Conservation (phyloP, 2,888 invertebrate species). For the Andrena camellia region DNA sequence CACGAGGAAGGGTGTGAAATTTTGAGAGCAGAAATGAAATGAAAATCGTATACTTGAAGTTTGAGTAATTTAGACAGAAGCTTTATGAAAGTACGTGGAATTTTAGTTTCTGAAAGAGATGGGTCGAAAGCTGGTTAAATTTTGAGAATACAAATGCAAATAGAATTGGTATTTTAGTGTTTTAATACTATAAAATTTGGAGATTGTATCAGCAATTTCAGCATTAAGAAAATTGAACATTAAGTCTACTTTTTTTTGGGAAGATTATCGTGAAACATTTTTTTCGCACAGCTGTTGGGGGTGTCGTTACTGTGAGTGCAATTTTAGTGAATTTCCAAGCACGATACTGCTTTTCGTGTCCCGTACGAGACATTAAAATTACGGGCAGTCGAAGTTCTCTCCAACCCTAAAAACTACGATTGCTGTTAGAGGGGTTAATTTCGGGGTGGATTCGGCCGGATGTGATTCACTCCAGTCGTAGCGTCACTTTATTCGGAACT, state of each 20-base stretch:
- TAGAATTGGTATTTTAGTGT: background rate
- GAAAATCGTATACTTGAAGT: background rate
- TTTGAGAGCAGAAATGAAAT: background rate
- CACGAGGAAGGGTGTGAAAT: background rate
- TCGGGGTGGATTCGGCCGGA: constrained; percentile 59
- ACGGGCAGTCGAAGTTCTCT: background rate
- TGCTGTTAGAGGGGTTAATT: constrained; percentile 15
- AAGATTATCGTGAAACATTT: background rate
- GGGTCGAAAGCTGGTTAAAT: no score
- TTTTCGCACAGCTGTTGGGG: background rate
- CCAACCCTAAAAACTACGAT: constrained; percentile 7
- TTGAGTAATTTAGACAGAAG: background rate
- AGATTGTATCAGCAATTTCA: no score
- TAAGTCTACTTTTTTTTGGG: background rate
- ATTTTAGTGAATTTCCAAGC: background rate
- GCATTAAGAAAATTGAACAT: background rate
- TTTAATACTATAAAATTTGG: background rate
- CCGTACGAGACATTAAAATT: constrained; percentile 3
- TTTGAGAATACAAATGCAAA: no score
- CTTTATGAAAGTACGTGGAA: no score
- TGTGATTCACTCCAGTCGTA: constrained; percentile 71
- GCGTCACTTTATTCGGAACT: constrained; percentile 25
- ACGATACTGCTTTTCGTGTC: background rate
- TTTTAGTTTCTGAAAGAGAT: no score
- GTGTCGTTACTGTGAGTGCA: background rate